Evolutionary conservation across 2,113 vertebrate genomes (phyloP).

Genomic region (Muntiacus reevesi): DNA sequence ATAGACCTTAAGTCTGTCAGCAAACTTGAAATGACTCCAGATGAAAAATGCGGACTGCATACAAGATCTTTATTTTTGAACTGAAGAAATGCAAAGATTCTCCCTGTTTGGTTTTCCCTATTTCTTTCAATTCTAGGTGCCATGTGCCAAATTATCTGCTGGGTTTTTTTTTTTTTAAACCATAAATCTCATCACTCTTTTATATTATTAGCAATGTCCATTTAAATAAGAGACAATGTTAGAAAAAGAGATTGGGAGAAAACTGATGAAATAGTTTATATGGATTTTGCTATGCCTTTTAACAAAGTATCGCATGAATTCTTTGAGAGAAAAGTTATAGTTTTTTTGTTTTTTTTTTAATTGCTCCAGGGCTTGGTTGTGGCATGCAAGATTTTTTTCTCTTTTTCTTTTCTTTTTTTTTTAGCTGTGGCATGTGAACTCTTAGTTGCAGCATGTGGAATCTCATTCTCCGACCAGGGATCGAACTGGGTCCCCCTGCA

Average conservation of each 20-base stretch:
- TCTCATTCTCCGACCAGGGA: neutral
- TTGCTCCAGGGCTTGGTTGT: neutral
- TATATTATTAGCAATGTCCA: neutral
- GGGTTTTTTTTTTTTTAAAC: accelerated
- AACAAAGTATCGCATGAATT: neutral
- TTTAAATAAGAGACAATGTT: neutral
- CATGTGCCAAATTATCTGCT: neutral
- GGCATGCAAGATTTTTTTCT: neutral
- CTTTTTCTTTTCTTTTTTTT: neutral
- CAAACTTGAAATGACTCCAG: neutral
- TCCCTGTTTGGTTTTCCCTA: neutral
- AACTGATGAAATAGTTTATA: neutral
- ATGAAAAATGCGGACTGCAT: neutral
- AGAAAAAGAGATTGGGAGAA: neutral
- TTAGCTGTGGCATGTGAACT: neutral
- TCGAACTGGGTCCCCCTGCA: neutral
- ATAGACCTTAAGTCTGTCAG: neutral
- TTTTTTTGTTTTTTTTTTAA: neutral
- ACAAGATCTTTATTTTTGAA: neutral
- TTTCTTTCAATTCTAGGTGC: neutral
- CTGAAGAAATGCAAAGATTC: neutral
- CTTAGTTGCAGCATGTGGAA: neutral
- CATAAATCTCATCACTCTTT: neutral
- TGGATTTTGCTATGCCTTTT: neutral
- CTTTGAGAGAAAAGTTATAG: neutral